Evolutionary conservation across 1,140 invertebrate species (phyloP).

Genomic region (Heliothis subflexa): DNA sequence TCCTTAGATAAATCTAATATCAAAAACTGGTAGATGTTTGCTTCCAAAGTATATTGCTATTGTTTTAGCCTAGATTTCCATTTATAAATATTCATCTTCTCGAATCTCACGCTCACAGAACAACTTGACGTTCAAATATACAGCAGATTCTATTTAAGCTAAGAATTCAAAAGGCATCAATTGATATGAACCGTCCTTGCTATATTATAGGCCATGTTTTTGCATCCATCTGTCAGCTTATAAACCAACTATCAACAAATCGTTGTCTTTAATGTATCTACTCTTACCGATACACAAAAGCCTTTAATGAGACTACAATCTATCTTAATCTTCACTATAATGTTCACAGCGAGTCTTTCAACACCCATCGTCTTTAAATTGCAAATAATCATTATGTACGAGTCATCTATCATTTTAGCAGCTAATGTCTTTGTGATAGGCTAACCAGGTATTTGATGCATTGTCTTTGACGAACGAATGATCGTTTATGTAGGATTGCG

Average conservation of each 20-base stretch:
- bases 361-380: neutral
- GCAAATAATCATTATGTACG: conserved; percentile 7
- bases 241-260: neutral
- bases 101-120: too few species aligned
- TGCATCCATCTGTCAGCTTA: too few species aligned
- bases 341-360: conserved; percentile 6
- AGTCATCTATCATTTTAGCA: conserved; percentile 47
- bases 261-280: neutral
- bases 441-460: conserved; percentile 34
- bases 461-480: conserved; percentile 17
- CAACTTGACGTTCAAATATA: too few species aligned
- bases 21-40: too few species aligned
- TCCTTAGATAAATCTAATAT: too few species aligned
- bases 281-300: neutral
- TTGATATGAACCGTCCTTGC: too few species aligned
- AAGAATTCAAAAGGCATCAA: too few species aligned
- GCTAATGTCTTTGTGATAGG: conserved; percentile 54
- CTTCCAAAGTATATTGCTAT: too few species aligned
- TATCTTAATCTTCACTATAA: conserved; percentile 19
- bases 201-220: too few species aligned
- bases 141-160: too few species aligned
- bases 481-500: neutral
- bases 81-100: too few species aligned
- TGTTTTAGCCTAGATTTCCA: too few species aligned
- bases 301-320: conserved; percentile 4